phyloP scores from a whole-genome alignment of 2,888 invertebrate species.

The Theodoxus fluviatilis region DNA sequence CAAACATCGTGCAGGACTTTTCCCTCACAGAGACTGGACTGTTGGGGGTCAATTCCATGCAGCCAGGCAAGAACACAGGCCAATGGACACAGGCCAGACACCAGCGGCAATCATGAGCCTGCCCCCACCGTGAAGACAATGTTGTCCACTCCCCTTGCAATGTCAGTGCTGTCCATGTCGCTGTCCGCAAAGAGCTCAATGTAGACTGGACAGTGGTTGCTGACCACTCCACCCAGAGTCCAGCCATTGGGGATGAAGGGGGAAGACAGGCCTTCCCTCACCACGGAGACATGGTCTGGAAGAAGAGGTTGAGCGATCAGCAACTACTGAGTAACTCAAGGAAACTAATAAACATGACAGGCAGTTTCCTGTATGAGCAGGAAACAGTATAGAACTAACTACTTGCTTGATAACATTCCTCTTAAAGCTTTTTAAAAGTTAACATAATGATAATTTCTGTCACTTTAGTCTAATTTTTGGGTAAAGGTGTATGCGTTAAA shows the following conservation, averaged over 20 bases:
- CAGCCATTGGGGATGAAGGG: slow-evolving; percentile 83
- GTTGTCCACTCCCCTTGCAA: slow-evolving; percentile 38
- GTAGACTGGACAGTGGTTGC: slow-evolving; percentile 80
- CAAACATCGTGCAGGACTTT: not conserved
- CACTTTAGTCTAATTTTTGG: too few species aligned
- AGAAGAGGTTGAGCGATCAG: too few species aligned
- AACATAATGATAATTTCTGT: too few species aligned
- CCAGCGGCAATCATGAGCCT: slow-evolving; percentile 22
- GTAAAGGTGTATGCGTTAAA: too few species aligned
- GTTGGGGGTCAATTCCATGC: too few species aligned
- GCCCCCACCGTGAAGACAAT: slow-evolving; percentile 39
- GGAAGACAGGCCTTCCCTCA: slow-evolving; percentile 77
- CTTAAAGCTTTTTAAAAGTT: too few species aligned
- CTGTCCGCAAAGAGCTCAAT: slow-evolving; percentile 70
- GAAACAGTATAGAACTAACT: too few species aligned
- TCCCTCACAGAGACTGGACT: too few species aligned
- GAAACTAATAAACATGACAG: too few species aligned
- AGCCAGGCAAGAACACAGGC: not conserved
- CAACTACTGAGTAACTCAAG: too few species aligned
- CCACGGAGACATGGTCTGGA: slow-evolving; percentile 68
- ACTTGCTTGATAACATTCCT: too few species aligned
- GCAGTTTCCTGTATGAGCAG: too few species aligned
- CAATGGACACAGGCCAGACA: not conserved
- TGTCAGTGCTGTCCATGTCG: slow-evolving; percentile 44
- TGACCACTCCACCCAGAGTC: slow-evolving; percentile 82